Conservation (phyloP, 2,797 vertebrate species). For the Falco rusticolus region DNA sequence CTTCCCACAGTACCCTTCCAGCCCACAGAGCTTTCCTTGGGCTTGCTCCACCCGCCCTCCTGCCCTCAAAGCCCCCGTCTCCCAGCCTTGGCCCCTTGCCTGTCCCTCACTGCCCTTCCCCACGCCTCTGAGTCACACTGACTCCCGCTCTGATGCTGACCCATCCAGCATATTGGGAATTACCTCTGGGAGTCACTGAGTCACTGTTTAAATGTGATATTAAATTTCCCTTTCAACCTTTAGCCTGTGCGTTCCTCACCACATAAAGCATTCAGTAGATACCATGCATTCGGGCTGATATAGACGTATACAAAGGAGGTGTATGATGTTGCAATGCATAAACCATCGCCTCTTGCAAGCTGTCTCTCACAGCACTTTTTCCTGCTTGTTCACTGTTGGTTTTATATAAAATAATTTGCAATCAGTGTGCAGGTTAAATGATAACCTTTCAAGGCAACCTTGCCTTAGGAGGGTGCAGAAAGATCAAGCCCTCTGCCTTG, state of each 20-base stretch:
- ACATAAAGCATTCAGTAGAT: background rate
- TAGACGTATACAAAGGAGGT: background rate
- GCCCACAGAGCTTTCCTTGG: background rate
- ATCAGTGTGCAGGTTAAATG: background rate
- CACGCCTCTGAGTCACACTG: background rate
- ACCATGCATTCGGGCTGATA: background rate
- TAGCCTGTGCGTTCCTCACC: background rate
- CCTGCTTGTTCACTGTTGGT: background rate
- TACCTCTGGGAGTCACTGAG: background rate
- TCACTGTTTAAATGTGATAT: conserved; percentile 1
- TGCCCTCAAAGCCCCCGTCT: background rate
- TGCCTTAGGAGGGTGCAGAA: background rate
- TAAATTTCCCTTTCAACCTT: conserved; percentile 21
- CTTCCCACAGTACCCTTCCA: background rate
- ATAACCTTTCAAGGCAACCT: background rate
- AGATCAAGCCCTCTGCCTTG: background rate
- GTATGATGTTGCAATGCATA: background rate
- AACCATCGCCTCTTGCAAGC: background rate
- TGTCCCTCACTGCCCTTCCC: background rate
- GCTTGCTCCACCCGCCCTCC: background rate
- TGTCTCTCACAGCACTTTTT: background rate
- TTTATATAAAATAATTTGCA: background rate
- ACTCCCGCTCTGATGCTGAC: background rate
- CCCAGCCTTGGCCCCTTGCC: background rate
- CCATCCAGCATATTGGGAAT: background rate